Conservation (phyloP, 2,113 vertebrate genomes). For the Forbesichthys papilliferus region DNA sequence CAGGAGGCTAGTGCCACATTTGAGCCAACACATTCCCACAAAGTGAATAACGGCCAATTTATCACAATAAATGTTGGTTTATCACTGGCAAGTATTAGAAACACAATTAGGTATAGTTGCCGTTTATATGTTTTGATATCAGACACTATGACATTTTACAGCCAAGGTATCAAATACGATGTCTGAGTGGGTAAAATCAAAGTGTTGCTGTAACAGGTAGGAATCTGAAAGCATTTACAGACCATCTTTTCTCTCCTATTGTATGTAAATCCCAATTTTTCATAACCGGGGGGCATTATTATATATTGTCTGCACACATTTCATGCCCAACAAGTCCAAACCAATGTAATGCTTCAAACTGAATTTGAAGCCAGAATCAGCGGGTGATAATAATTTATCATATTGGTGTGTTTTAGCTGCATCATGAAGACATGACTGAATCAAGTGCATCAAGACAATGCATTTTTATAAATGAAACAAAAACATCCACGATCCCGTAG, state of each 20-base stretch:
- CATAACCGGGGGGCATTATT: neutral
- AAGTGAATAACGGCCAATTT: neutral
- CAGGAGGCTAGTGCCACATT: neutral
- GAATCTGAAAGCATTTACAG: no score
- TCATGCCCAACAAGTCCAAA: constrained; percentile 4
- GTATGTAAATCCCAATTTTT: neutral
- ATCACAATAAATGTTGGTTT: neutral
- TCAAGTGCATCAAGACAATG: neutral
- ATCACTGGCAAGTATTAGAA: neutral
- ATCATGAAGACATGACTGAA: neutral
- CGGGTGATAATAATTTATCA: neutral
- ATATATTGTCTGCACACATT: constrained; percentile 10
- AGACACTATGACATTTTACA: no score
- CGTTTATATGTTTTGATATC: no score
- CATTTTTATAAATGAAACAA: neutral
- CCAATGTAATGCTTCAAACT: neutral
- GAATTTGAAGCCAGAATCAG: neutral
- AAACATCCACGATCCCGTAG: neutral
- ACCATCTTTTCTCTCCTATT: neutral
- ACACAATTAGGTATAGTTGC: neutral
- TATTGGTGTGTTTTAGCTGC: constrained; percentile 1
- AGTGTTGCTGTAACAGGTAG: no score
- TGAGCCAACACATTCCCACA: neutral
- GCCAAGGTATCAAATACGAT: no score
- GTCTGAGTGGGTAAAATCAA: no score